These are phyloP conservation scores for Mohoua ochrocephala DNA, from an alignment of 2,113 vertebrate genomes.

Conservation along the genomic window DNA sequence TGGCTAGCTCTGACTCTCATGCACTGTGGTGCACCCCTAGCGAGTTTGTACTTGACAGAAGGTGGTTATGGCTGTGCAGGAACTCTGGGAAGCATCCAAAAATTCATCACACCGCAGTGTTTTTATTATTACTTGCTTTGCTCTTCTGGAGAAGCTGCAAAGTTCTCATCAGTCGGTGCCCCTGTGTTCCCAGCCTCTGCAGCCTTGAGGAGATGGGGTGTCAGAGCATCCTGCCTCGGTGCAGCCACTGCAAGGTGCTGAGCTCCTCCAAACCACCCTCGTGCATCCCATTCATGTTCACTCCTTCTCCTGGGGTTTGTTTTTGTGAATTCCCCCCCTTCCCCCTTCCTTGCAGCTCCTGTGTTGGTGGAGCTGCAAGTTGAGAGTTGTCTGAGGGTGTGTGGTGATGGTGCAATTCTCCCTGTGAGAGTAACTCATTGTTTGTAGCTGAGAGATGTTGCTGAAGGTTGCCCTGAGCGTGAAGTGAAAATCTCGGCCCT, in stretches of 20 bases:
- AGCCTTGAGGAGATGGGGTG: background rate
- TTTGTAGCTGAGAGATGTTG: background rate
- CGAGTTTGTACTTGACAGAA: background rate
- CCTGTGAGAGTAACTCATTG: background rate
- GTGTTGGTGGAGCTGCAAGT: background rate
- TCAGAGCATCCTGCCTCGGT: background rate
- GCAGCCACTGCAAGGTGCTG: background rate
- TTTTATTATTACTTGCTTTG: background rate
- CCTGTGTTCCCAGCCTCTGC: background rate
- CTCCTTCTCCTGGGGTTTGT: background rate
- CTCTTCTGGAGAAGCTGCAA: background rate
- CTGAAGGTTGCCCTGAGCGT: background rate
- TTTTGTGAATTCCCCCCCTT: background rate
- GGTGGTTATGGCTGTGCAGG: background rate
- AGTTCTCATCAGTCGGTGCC: background rate
- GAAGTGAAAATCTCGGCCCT: background rate
- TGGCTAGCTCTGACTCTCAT: background rate
- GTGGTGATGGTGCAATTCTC: background rate
- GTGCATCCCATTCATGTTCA: background rate
- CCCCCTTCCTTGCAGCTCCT: too few relatives aligned
- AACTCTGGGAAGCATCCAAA: background rate
- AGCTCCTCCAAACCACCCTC: background rate
- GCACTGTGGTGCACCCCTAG: background rate
- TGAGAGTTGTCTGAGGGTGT: background rate
- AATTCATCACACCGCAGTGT: fast-evolving